Evolutionary conservation across 92 coral and sea anemone genomes (phyloP).

Genomic region (Virgularia gustaviana): DNA sequence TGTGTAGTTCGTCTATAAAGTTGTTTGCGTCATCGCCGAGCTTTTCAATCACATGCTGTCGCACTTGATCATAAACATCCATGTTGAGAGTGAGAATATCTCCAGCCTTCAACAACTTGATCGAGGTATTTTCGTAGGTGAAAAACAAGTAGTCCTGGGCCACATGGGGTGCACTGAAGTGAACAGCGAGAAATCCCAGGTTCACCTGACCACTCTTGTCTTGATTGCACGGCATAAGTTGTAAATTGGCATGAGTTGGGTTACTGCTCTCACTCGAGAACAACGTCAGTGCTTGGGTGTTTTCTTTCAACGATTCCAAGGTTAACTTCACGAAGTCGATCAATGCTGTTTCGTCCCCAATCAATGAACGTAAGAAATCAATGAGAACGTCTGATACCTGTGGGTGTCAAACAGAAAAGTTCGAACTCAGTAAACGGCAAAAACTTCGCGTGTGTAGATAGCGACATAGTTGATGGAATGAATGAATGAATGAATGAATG

Average conservation of each 20-base stretch:
- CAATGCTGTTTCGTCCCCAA: constrained; percentile 28
- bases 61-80: constrained; percentile 25
- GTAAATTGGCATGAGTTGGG: constrained; percentile 25
- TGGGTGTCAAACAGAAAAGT: too few relatives aligned
- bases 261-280: constrained; percentile 23
- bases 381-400: constrained; percentile 28
- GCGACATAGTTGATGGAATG: too few relatives aligned
- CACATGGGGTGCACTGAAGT: constrained; percentile 26
- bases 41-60: constrained; percentile 30
- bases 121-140: not conserved
- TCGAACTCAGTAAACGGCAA: too few relatives aligned
- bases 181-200: constrained; percentile 26
- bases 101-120: constrained; percentile 18
- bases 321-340: constrained; percentile 17
- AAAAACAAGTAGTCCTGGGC: constrained; percentile 29
- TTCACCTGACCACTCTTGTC: constrained; percentile 38
- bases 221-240: constrained; percentile 40
- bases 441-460: too few relatives aligned
- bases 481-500: too few relatives aligned
- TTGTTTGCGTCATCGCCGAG: constrained; percentile 19
- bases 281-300: constrained; percentile 17
- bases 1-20: constrained; percentile 4
- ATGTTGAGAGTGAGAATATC: constrained; percentile 43
- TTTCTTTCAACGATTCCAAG: constrained; percentile 4
- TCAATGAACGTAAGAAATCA: constrained; percentile 19